These are phyloP conservation scores for Lamprotornis superbus DNA, from an alignment of 2,113 vertebrate species.

Conservation along the genomic window DNA sequence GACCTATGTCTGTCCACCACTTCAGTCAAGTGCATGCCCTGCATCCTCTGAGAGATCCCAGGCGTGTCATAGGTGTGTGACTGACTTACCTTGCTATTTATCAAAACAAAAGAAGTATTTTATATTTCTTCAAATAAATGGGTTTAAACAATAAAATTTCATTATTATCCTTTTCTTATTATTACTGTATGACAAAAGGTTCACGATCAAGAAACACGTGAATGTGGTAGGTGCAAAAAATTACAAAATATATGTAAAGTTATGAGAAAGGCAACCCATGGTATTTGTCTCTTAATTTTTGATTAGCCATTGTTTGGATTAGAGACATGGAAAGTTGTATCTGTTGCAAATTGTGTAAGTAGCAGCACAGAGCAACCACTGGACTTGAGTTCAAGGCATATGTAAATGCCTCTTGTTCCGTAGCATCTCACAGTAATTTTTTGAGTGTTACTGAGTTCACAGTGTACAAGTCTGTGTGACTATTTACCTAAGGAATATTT, in stretches of 20 bases:
- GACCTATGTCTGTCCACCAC: neutral
- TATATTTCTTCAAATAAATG: neutral
- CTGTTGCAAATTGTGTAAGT: fast-evolving
- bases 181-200: neutral
- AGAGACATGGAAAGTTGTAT: neutral
- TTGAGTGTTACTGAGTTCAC: neutral
- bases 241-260: neutral
- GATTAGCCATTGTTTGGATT: neutral
- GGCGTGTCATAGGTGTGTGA: neutral
- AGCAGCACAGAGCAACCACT: neutral
- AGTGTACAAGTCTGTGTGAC: neutral
- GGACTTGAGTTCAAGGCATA: neutral
- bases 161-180: neutral
- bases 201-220: neutral
- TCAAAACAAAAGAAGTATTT: neutral
- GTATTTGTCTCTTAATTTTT: neutral
- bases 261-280: neutral
- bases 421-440: neutral
- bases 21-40: fast-evolving
- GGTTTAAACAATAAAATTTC: neutral
- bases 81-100: neutral
- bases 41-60: neutral
- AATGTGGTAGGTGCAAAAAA: neutral
- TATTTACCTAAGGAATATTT: neutral
- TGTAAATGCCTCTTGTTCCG: neutral